phyloP scores from a whole-genome alignment of 2,888 invertebrate genomes.

The Achlya flavicornis region DNA sequence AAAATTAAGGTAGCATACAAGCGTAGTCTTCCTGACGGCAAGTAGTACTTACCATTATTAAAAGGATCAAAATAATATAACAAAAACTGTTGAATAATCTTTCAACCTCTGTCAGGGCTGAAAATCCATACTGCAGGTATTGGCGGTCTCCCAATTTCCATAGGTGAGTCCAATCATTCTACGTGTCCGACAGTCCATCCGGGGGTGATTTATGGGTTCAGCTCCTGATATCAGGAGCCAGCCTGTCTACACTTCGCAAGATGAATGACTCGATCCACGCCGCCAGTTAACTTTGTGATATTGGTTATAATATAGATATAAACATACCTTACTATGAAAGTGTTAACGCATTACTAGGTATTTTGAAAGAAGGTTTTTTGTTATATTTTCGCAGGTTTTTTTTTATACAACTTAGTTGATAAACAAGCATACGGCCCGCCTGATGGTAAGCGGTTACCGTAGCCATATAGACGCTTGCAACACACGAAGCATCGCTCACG shows the following conservation, averaged over 20 bases:
- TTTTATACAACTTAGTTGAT: no score
- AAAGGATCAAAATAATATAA: no score
- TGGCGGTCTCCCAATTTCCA: neutral
- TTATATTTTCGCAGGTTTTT: no score
- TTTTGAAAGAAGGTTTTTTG: neutral
- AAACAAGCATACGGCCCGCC: no score
- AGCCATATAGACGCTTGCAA: no score
- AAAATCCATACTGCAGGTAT: neutral
- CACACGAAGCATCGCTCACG: no score
- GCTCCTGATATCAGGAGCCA: conserved; percentile 24
- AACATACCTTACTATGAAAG: neutral
- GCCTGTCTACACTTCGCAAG: conserved; percentile 31
- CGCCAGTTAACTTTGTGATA: conserved; percentile 21
- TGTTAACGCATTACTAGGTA: neutral
- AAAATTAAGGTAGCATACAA: no score
- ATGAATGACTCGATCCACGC: conserved; percentile 35
- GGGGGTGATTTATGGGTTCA: conserved; percentile 43
- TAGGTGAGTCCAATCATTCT: neutral
- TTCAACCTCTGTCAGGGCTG: no score
- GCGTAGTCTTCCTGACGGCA: no score
- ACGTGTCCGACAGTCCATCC: conserved; percentile 18
- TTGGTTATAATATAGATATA: neutral
- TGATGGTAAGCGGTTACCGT: no score
- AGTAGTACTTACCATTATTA: no score
- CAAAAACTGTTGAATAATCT: no score